Conservation (phyloP, 2,888 invertebrate species). For the Thera britannica region DNA sequence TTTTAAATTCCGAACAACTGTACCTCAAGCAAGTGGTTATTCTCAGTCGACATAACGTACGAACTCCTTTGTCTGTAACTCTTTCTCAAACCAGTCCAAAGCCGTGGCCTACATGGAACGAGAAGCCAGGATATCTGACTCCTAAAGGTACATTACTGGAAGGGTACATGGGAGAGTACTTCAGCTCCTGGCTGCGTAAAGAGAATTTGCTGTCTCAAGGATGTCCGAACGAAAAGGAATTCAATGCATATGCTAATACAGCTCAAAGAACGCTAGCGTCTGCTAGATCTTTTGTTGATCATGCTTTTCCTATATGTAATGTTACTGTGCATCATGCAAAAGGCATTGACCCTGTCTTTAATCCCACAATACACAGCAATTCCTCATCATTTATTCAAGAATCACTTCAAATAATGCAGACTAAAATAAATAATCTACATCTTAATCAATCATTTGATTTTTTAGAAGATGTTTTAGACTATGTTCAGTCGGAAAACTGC, state of each 20-base stretch:
- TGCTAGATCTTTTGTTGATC: conserved; percentile 63
- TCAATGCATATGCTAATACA: conserved; percentile 70
- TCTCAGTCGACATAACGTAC: conserved; percentile 68
- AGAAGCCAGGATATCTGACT: conserved; percentile 64
- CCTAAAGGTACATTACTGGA: conserved; percentile 64
- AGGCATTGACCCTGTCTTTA: conserved; percentile 63
- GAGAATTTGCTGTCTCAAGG: conserved; percentile 50
- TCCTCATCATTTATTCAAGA: conserved; percentile 55
- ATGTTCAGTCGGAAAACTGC: conserved; percentile 64
- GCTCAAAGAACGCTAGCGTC: conserved; percentile 69
- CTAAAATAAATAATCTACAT: conserved; percentile 51
- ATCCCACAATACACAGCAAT: conserved; percentile 67
- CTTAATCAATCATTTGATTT: conserved; percentile 58
- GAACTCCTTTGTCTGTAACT: conserved; percentile 65
- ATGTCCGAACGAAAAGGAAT: conserved; percentile 60
- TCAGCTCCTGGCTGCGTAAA: conserved; percentile 56
- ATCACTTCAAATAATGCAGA: conserved; percentile 60
- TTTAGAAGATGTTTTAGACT: conserved; percentile 66
- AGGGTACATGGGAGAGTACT: conserved; percentile 67
- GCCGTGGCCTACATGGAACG: conserved; percentile 65
- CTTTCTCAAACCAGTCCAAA: conserved; percentile 59
- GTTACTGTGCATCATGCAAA: conserved; percentile 60
- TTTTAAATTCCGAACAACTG: conserved; percentile 27
- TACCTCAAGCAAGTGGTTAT: conserved; percentile 62
- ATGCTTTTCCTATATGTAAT: conserved; percentile 67